Percentiles rank a stretch among this genome's conserved stretches.
Conservation (phyloP, 2,797 vertebrate genomes). For the Protosalanx chinensis region DNA sequence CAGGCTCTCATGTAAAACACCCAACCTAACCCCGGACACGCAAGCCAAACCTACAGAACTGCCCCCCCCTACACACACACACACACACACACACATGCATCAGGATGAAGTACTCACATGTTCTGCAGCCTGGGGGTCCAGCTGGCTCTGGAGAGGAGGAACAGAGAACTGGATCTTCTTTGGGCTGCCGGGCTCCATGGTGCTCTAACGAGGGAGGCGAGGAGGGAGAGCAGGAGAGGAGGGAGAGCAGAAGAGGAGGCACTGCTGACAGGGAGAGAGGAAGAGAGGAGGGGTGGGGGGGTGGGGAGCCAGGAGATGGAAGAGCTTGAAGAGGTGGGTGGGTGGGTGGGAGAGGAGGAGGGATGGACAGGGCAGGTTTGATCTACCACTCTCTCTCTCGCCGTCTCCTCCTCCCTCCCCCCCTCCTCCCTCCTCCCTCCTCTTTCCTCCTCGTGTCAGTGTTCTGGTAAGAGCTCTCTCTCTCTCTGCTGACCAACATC, state of each 20-base stretch:
- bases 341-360: too few species aligned
- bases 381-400: background rate
- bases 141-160: constrained; percentile 86
- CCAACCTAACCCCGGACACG: background rate
- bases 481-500: background rate
- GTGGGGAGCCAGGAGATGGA: too few species aligned
- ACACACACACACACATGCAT: constrained; percentile 18
- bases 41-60: constrained; percentile 14
- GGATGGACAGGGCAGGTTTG: too few species aligned
- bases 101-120: constrained; percentile 78
- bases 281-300: background rate
- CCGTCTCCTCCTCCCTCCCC: too few species aligned
- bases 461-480: background rate
- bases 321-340: too few species aligned
- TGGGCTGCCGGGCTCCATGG: constrained; percentile 91
- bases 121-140: constrained; percentile 91
- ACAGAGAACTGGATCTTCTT: constrained; percentile 95
- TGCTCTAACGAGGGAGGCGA: constrained; percentile 46
- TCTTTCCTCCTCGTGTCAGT: background rate
- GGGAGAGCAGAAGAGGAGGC: background rate
- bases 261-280: background rate
- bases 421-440: background rate
- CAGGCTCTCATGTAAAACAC: background rate
- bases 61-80: constrained; percentile 14
- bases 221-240: background rate